Evolutionary conservation across 2,113 vertebrate genomes (phyloP).

Genomic region (Lepisosteus osseus): DNA sequence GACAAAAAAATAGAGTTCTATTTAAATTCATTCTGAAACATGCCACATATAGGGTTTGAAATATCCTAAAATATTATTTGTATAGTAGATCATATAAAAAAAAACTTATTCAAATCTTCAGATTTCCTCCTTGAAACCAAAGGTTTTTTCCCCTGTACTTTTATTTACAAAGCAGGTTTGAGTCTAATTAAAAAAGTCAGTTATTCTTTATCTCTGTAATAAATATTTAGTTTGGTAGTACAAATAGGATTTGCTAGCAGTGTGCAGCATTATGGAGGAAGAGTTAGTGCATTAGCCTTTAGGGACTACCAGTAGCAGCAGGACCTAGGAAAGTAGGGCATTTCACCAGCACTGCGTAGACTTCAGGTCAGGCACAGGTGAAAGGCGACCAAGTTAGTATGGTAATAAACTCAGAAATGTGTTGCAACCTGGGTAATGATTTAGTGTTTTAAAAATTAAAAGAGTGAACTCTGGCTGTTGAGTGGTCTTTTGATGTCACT

Average conservation of each 20-base stretch:
- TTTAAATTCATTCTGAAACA: too few species aligned
- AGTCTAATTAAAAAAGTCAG: neutral
- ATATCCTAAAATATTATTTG: too few species aligned
- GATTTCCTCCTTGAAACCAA: too few species aligned
- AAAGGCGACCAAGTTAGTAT: neutral
- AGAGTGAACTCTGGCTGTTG: too few species aligned
- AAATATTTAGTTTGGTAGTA: constrained; percentile 1
- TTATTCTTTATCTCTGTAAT: neutral
- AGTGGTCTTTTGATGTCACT: too few species aligned
- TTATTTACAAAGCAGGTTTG: neutral
- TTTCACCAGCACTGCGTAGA: neutral
- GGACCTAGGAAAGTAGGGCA: neutral
- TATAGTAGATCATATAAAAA: too few species aligned
- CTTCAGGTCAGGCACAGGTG: constrained; percentile 8
- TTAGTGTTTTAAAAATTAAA: too few species aligned
- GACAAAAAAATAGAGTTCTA: too few species aligned
- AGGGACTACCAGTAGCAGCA: neutral
- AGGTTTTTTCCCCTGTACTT: too few species aligned
- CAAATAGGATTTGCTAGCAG: neutral
- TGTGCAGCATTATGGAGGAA: neutral
- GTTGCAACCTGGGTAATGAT: neutral
- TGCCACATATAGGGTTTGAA: too few species aligned
- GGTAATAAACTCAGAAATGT: neutral
- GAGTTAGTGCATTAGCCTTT: neutral
- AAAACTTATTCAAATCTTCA: too few species aligned